Evolutionary conservation across 2,888 invertebrate species (phyloP).

Genomic region (Orchestes rusci): DNA sequence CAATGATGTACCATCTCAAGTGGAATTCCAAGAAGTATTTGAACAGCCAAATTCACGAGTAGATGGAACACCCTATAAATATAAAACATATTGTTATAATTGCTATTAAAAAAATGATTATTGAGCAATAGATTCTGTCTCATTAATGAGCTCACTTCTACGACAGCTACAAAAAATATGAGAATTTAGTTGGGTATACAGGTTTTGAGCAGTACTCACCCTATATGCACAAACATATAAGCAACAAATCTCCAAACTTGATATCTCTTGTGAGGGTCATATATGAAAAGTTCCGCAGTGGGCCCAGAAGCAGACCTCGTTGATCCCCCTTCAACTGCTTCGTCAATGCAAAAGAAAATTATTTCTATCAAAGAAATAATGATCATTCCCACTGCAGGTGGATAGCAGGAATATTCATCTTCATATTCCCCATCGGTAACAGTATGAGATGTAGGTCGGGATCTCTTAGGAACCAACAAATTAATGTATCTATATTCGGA

Average conservation of each 20-base stretch:
- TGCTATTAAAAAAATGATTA: no score
- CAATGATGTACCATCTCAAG: conserved; percentile 95
- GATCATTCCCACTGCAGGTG: conserved; percentile 89
- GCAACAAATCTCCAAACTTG: conserved; percentile 92
- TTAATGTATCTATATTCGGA: conserved; percentile 29
- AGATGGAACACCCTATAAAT: conserved; percentile 70
- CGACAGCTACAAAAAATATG: no score
- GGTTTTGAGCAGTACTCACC: no score
- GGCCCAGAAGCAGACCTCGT: conserved; percentile 53
- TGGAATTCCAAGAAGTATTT: conserved; percentile 87
- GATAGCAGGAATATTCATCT: conserved; percentile 87
- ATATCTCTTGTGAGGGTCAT: conserved; percentile 76
- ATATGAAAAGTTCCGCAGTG: conserved; percentile 64
- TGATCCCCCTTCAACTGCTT: conserved; percentile 33
- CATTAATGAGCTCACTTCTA: no score
- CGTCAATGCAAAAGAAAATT: conserved; percentile 52
- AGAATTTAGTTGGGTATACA: no score
- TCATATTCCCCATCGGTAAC: conserved; percentile 54
- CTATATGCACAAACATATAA: conserved; percentile 95
- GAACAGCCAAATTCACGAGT: conserved; percentile 84
- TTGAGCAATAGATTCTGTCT: no score
- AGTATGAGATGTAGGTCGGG: conserved; percentile 26
- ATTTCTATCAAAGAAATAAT: conserved; percentile 85
- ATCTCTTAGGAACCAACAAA: conserved; percentile 28
- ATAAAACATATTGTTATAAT: no score